These are phyloP conservation scores for Spea hammondii DNA, from an alignment of 2,797 vertebrate species.

Conservation along the genomic window DNA sequence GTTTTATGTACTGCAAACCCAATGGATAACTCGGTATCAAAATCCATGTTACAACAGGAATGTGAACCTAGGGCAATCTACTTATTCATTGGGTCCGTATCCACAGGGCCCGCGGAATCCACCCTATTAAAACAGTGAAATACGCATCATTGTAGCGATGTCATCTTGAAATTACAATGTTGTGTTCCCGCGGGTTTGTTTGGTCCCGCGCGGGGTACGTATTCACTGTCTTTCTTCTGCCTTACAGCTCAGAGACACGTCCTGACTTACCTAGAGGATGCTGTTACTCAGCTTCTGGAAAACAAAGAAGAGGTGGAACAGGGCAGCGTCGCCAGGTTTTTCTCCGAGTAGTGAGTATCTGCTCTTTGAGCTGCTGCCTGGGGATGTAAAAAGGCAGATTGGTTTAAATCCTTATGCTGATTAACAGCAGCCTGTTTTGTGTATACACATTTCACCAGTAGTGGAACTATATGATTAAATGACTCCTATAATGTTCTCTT, in stretches of 20 bases:
- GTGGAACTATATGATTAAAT: neutral
- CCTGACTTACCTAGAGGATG: constrained; percentile 90
- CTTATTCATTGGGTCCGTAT: too few relatives aligned
- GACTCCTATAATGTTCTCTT: neutral
- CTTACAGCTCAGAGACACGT: constrained; percentile 83
- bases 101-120: too few relatives aligned
- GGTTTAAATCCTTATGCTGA: neutral
- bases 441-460: neutral
- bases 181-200: too few relatives aligned
- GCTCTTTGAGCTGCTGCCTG: neutral
- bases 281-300: constrained; percentile 83
- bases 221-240: constrained; percentile 5
- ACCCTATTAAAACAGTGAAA: too few relatives aligned
- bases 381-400: neutral
- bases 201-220: too few relatives aligned
- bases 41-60: too few relatives aligned
- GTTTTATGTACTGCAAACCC: too few relatives aligned
- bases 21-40: too few relatives aligned
- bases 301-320: constrained; percentile 90
- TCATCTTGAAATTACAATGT: too few relatives aligned
- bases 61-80: too few relatives aligned
- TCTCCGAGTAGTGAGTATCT: constrained; percentile 92
- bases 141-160: too few relatives aligned
- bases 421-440: neutral
- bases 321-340: constrained; percentile 87